A percentile compares a stretch with the other conserved stretches of the same genome.
phyloP scores from a whole-genome alignment of 1,140 invertebrate genomes.

The Physella acuta region DNA sequence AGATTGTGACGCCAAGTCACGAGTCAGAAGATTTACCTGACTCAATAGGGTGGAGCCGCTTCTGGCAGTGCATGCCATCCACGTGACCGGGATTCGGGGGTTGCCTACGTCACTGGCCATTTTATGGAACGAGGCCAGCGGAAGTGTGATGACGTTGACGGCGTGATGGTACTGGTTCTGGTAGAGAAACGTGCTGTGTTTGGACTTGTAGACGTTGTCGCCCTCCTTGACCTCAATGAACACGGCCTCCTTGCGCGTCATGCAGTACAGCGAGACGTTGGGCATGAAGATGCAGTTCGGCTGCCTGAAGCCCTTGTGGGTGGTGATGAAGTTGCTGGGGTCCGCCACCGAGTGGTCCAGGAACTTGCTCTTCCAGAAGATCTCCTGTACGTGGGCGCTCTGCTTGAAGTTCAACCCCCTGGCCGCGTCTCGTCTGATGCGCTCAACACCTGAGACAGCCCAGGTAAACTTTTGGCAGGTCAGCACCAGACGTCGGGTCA shows the following conservation, averaged over 20 bases:
- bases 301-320: conserved; percentile 51
- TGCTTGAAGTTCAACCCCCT: conserved; percentile 50
- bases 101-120: conserved; percentile 50
- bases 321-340: conserved; percentile 47
- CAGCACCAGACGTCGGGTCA: conserved; percentile 42
- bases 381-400: conserved; percentile 51
- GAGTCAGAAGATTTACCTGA: conserved; percentile 40
- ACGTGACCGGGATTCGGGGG: conserved; percentile 45
- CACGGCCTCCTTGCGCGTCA: conserved; percentile 46
- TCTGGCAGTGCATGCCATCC: conserved; percentile 46
- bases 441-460: conserved; percentile 51
- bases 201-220: conserved; percentile 36
- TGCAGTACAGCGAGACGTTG: conserved; percentile 49
- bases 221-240: conserved; percentile 45
- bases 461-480: conserved; percentile 53
- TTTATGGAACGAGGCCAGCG: conserved; percentile 51
- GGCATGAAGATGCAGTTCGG: conserved; percentile 50
- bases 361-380: conserved; percentile 51
- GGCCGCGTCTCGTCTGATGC: conserved; percentile 44
- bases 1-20: too few relatives aligned
- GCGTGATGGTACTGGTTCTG: conserved; percentile 47
- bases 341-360: conserved; percentile 42
- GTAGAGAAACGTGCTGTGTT: conserved; percentile 31
- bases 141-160: conserved; percentile 48
- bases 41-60: conserved; percentile 48